These are phyloP conservation scores for Macroglossus sobrinus DNA, from an alignment of 2,113 vertebrate genomes.

Conservation along the genomic window DNA sequence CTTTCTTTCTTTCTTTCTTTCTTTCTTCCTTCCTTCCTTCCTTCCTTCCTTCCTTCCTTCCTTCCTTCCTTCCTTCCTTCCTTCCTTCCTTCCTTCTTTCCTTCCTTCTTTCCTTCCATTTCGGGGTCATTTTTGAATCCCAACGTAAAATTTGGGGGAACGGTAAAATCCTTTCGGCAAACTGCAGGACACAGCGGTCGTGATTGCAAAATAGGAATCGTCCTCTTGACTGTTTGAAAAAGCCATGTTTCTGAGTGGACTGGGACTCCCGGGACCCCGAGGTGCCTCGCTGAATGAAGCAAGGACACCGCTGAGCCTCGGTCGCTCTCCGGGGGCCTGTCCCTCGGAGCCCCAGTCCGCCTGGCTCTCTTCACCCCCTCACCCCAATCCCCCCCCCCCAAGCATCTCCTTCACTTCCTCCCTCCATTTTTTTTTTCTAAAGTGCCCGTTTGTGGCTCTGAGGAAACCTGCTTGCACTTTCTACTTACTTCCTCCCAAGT, in stretches of 20 bases:
- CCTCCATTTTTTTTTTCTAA: background rate
- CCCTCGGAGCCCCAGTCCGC: background rate
- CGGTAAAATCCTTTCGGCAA: background rate
- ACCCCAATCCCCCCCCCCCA: no score
- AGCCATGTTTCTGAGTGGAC: background rate
- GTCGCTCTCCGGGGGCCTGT: background rate
- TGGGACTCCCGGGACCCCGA: rapidly evolving
- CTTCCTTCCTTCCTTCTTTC: no score
- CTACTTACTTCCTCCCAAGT: background rate
- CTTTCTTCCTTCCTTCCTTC: no score
- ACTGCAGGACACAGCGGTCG: background rate
- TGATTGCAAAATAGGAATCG: background rate
- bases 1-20: no score
- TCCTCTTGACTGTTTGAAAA: background rate
- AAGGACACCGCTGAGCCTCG: rapidly evolving
- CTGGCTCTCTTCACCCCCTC: no score
- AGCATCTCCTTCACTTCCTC: background rate
- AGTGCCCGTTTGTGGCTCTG: background rate
- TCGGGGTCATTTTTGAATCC: background rate
- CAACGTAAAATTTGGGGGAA: background rate
- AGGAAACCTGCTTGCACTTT: background rate
- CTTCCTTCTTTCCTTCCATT: no score
- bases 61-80: no score
- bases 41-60: no score
- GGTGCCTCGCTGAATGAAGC: background rate